These are phyloP conservation scores for Orthosia gracilis DNA, from an alignment of 2,888 invertebrate species.

Conservation along the genomic window DNA sequence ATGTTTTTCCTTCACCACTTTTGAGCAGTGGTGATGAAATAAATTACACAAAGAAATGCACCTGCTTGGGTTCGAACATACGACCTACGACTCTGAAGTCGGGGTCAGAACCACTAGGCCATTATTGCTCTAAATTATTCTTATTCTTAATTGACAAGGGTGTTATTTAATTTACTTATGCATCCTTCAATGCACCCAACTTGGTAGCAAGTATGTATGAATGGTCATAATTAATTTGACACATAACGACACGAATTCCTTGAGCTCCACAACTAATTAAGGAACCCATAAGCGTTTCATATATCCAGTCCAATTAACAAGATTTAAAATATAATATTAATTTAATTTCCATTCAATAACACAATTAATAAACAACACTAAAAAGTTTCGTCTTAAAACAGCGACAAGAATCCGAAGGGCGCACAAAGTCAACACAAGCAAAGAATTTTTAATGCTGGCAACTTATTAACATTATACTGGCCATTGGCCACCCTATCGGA, in stretches of 20 bases:
- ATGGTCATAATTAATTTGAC: conserved; percentile 38
- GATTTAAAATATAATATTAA: conserved; percentile 44
- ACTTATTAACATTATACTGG: conserved; percentile 71
- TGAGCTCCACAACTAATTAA: conserved; percentile 4
- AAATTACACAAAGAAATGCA: no score
- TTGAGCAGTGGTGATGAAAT: no score
- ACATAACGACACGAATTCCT: conserved; percentile 25
- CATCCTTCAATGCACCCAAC: not conserved
- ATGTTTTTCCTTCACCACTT: no score
- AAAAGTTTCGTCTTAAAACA: conserved; percentile 54
- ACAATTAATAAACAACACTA: conserved; percentile 53
- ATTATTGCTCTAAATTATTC: no score
- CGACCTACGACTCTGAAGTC: no score
- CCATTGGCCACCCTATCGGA: conserved; percentile 85
- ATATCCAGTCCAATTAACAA: conserved; percentile 41
- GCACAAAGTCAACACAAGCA: conserved; percentile 61
- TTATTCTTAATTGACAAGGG: not conserved
- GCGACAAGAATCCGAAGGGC: conserved; percentile 58
- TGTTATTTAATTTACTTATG: not conserved
- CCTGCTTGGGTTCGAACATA: no score
- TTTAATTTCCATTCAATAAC: conserved; percentile 57
- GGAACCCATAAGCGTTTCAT: conserved; percentile 1
- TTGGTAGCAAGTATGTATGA: conserved; percentile 26
- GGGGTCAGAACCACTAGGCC: no score
- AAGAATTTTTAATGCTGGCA: conserved; percentile 61